Conservation (phyloP, 92 coral and sea anemone species). For the Phenganax subtilis region DNA sequence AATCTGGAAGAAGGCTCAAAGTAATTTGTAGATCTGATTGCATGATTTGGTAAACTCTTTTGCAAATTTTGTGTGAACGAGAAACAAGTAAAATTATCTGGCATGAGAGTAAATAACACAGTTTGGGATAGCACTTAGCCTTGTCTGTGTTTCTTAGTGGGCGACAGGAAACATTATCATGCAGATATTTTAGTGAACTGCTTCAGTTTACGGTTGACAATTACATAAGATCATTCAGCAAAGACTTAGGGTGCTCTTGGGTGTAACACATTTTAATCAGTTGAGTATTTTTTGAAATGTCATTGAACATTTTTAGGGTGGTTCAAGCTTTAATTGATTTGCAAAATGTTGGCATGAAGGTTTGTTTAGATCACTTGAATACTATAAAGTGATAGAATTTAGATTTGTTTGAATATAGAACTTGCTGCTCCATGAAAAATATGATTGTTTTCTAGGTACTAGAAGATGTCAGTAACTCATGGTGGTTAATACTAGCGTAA, state of each 20-base stretch:
- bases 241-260: too few species aligned
- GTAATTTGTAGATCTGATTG: conserved; percentile 32
- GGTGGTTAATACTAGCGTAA: conserved; percentile 93
- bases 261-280: background rate
- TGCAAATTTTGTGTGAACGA: background rate
- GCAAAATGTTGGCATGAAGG: conserved; percentile 85
- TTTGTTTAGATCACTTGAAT: conserved; percentile 16
- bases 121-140: too few species aligned
- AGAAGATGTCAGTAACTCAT: conserved; percentile 81
- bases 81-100: background rate
- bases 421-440: background rate
- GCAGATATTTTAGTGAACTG: too few species aligned
- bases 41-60: background rate
- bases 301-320: conserved; percentile 45
- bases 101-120: too few species aligned
- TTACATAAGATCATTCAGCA: too few species aligned
- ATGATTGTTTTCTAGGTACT: conserved; percentile 54
- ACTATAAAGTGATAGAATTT: background rate
- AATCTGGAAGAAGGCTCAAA: conserved; percentile 64
- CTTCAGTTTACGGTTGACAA: too few species aligned
- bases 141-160: too few species aligned
- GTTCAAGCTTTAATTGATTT: conserved; percentile 81
- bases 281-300: background rate
- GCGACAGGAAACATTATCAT: too few species aligned
- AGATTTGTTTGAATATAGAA: background rate